Conservation (phyloP, 2,113 vertebrate species). For the Aspiorhynchus laticeps region DNA sequence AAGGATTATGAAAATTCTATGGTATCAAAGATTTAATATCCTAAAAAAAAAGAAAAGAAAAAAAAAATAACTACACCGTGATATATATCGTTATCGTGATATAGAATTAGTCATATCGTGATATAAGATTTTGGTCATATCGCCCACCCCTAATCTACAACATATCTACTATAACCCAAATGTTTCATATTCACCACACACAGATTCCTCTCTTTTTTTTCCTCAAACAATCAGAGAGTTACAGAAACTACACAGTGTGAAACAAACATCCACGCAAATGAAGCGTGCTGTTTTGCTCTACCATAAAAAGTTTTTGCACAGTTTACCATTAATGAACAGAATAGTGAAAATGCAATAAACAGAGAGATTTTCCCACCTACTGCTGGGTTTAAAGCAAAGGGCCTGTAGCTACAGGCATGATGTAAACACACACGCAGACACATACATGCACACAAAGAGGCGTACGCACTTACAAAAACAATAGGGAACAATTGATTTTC, state of each 20-base stretch:
- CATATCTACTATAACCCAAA: background rate
- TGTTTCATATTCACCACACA: background rate
- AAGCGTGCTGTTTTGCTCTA: background rate
- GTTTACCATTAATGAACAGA: conserved; percentile 23
- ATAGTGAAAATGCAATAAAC: background rate
- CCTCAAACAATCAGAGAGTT: background rate
- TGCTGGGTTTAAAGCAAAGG: conserved; percentile 59
- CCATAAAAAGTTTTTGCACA: background rate
- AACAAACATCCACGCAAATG: background rate
- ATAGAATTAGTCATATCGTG: no score
- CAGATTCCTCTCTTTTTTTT: background rate
- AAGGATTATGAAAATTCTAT: no score
- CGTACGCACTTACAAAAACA: conserved; percentile 25
- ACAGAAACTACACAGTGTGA: conserved; percentile 9
- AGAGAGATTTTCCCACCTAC: background rate
- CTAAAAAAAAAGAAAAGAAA: no score
- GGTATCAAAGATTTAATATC: no score
- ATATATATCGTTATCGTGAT: no score
- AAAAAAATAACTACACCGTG: no score
- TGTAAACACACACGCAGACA: conserved; percentile 47
- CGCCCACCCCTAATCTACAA: no score
- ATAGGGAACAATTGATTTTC: conserved; percentile 68
- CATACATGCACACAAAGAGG: background rate
- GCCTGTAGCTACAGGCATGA: conserved; percentile 25
- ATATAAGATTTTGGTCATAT: no score